Evolutionary conservation across 2,113 vertebrate genomes (phyloP).

Genomic region (Collichthys lucidus): DNA sequence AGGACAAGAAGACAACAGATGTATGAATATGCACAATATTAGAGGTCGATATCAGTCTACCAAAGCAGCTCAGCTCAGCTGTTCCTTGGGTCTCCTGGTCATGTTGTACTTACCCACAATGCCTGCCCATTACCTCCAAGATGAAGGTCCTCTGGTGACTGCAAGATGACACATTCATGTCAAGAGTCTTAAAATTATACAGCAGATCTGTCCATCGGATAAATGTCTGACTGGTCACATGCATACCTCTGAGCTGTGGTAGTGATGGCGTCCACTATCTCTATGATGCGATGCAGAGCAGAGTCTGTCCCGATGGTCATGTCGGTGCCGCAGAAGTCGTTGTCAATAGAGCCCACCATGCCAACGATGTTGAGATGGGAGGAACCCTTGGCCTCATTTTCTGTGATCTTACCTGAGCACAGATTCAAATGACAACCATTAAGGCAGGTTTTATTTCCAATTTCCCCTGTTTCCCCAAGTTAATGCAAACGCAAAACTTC

Average conservation of each 20-base stretch:
- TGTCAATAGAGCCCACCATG: slow-evolving; percentile 97
- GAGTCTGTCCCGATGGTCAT: slow-evolving; percentile 98
- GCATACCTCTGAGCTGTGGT: slow-evolving; percentile 95
- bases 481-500: neutral
- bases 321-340: slow-evolving; percentile 98
- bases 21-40: neutral
- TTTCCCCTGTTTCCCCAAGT: neutral
- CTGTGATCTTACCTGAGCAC: slow-evolving; percentile 87
- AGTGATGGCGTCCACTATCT: slow-evolving; percentile 95
- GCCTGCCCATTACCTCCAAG: slow-evolving; percentile 96
- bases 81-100: no score
- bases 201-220: neutral
- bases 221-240: neutral
- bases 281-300: slow-evolving; percentile 96
- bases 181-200: neutral
- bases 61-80: neutral
- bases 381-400: slow-evolving; percentile 84
- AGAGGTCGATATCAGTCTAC: neutral
- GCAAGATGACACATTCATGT: slow-evolving; percentile 46
- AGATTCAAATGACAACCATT: neutral
- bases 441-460: neutral
- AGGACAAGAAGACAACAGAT: no score
- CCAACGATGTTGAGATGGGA: slow-evolving; percentile 95
- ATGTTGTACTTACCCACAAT: slow-evolving; percentile 90
- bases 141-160: slow-evolving; percentile 98